Base-by-base conservation (phyloP, 2,888 invertebrate species). In the Agrochola lota region DNA sequence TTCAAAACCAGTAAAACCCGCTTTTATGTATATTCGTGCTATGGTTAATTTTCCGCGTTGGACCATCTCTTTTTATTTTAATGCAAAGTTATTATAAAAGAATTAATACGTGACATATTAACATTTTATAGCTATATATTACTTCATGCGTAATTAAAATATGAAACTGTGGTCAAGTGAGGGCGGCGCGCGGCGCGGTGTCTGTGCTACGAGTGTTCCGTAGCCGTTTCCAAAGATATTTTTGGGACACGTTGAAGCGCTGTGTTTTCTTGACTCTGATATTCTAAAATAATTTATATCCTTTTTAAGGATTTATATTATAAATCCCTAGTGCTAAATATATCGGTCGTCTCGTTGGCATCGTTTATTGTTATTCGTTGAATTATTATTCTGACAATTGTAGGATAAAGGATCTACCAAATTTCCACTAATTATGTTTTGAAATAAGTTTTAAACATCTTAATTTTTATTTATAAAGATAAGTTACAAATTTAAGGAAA, bases 61-160 rank as follows among this genome's bases (percentile, higher is more conserved):
- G 9, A 20, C 15, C 15, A 68, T 52, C 30, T 23, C 11, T 55
- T 35, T 35, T 55, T 35, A 35, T 11, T 35, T 59, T 17, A 43
- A 71, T 52, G 12, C n/a, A 3, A 72, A 71, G 49, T 30, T 12
- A 80, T 64, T 59, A 15, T 60, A 26, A 55, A 78, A 66, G 11
- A 35, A 9, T 43, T 52, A 57, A 46, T 26, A 80, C n/a, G 23
- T 67, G 12, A 49, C 52, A 26, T 72, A 43, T 15, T 57, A 57
- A 46, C n/a, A 49, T 30, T 71, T 68, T 15, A 43, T 52, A 72
- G 17, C 15, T 35, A 20, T 52, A 3, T 35, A 15, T 15, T 52
- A 57, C n/a, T 62, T 55, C n/a, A 12, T 35, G n/a, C 35, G 2
- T 78, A 62, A 69, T 78, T 62, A 60, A 77, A 59, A n/a, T 23